Evolutionary conservation across 2,888 invertebrate genomes (phyloP).

Genomic region (Meliscaeva auricollis): DNA sequence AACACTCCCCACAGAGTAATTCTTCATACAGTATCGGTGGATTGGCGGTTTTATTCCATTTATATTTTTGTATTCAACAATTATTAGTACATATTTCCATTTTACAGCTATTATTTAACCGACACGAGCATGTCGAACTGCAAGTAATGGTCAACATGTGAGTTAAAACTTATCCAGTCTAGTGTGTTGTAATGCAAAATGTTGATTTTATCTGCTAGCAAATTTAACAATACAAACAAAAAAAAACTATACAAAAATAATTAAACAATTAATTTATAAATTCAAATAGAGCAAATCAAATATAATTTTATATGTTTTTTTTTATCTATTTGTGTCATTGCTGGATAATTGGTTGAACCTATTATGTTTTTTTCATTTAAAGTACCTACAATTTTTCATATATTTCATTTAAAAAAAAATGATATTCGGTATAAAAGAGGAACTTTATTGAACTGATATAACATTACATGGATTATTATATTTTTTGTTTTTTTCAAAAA

Average conservation of each 20-base stretch:
- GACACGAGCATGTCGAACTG: conserved; percentile 31
- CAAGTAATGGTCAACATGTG: neutral
- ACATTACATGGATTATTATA: conserved; percentile 16
- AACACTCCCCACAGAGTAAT: neutral
- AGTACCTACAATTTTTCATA: conserved; percentile 34
- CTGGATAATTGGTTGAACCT: conserved; percentile 38
- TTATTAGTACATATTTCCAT: neutral
- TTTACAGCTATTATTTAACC: conserved; percentile 19
- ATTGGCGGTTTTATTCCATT: neutral
- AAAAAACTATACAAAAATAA: neutral
- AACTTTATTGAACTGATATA: conserved; percentile 16
- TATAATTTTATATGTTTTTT: conserved; percentile 34
- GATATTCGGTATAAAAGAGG: conserved; percentile 23
- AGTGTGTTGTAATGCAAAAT: neutral
- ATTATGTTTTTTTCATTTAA: conserved; percentile 13
- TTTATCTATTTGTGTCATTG: conserved; percentile 62
- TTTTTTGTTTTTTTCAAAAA: neutral
- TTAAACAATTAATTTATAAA: conserved; percentile 45
- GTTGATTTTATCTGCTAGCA: conserved; percentile 24
- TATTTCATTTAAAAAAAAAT: conserved; percentile 18
- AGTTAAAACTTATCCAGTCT: conserved; percentile 6
- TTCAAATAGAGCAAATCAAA: conserved; percentile 56
- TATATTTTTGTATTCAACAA: neutral
- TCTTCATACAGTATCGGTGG: neutral
- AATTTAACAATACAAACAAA: neutral